Evolutionary conservation across 2,113 vertebrate genomes (phyloP).

Genomic region (Regulus satrapa): DNA sequence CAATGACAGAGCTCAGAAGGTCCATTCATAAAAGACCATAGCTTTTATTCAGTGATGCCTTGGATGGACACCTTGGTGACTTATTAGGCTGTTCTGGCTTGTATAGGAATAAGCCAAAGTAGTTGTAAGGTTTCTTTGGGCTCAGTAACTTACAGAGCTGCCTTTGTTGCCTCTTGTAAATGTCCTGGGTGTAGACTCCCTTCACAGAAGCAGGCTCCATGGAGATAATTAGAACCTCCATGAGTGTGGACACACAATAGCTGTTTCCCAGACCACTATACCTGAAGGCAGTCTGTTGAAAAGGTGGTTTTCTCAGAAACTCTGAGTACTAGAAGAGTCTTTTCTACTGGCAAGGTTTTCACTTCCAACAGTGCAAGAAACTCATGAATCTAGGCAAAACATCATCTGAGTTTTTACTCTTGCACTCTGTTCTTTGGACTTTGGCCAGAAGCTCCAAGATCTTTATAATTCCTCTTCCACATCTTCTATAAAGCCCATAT

Average conservation of each 20-base stretch:
- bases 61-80: background rate
- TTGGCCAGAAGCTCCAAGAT: background rate
- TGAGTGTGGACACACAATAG: fast-evolving
- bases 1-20: background rate
- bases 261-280: background rate
- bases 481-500: background rate
- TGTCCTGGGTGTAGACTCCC: background rate
- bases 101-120: background rate
- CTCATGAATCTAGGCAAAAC: background rate
- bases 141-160: background rate
- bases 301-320: background rate
- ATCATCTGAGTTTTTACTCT: background rate
- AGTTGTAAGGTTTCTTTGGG: background rate
- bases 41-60: background rate
- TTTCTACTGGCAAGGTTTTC: background rate
- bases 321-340: background rate
- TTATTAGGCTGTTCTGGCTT: background rate
- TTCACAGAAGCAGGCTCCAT: background rate
- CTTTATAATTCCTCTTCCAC: background rate
- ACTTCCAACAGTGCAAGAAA: background rate
- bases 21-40: background rate
- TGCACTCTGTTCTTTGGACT: background rate
- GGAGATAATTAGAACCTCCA: background rate
- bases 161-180: background rate
- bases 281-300: background rate